phyloP scores from a whole-genome alignment of 2,888 invertebrate species.

The Bombyx huttoni region DNA sequence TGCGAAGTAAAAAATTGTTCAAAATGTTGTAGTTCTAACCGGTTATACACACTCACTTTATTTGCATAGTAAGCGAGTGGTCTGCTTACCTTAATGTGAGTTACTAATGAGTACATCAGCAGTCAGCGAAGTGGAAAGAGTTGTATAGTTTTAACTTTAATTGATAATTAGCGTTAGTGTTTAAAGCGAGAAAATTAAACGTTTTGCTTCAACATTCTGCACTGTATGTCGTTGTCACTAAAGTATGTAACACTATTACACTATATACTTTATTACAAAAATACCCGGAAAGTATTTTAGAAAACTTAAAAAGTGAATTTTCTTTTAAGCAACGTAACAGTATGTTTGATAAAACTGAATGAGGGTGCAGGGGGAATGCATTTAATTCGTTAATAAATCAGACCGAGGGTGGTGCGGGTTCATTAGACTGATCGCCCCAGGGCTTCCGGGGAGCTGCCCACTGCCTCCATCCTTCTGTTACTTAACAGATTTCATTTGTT shows the following conservation, averaged over 20 bases:
- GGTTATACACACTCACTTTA: slow-evolving; percentile 22
- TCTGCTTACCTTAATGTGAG: slow-evolving; percentile 39
- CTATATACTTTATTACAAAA: background rate
- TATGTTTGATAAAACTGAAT: slow-evolving; percentile 32
- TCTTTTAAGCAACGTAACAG: slow-evolving; percentile 8
- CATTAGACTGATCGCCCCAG: slow-evolving; percentile 66
- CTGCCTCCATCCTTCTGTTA: slow-evolving; percentile 43
- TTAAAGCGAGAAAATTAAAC: background rate
- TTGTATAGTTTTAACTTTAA: slow-evolving; percentile 22
- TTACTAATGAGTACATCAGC: slow-evolving; percentile 36
- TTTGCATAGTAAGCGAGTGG: slow-evolving; percentile 44
- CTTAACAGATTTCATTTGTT: slow-evolving; percentile 54
- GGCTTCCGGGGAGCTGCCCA: slow-evolving; percentile 61
- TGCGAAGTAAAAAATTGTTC: slow-evolving; percentile 24
- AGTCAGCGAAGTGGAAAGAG: slow-evolving; percentile 31
- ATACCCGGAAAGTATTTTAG: background rate
- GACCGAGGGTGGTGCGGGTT: slow-evolving; percentile 60
- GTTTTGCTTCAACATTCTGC: background rate
- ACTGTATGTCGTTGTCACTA: background rate
- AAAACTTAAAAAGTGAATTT: background rate
- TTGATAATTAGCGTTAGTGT: background rate
- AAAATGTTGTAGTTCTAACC: slow-evolving; percentile 23
- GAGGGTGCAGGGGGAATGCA: slow-evolving; percentile 67
- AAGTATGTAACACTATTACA: background rate
- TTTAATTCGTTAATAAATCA: slow-evolving; percentile 73